These are phyloP conservation scores for Cotesia typhae DNA, from an alignment of 1,140 invertebrate genomes.

Conservation along the genomic window DNA sequence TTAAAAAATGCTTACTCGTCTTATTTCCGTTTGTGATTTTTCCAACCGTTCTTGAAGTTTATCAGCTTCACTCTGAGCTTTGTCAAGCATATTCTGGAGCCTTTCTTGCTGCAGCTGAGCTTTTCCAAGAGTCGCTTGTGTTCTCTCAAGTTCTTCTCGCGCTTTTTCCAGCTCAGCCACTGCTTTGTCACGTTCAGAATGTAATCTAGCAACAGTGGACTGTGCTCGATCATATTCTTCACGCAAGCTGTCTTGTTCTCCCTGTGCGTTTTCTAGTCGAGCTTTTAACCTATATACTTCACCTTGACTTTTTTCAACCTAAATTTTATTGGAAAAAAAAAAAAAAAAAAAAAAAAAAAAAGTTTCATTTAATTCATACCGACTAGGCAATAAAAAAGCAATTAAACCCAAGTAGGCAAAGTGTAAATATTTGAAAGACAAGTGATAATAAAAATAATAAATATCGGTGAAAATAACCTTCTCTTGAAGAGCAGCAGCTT, in stretches of 20 bases:
- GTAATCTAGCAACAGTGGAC: slow-evolving; percentile 78
- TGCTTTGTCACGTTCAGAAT: slow-evolving; percentile 88
- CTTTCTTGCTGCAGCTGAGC: slow-evolving; percentile 91
- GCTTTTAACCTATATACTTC: slow-evolving; percentile 94
- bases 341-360: too few relatives aligned
- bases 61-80: slow-evolving; percentile 90
- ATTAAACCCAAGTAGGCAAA: slow-evolving; percentile 9
- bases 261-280: slow-evolving; percentile 92
- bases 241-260: slow-evolving; percentile 89
- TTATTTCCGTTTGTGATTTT: slow-evolving; percentile 80
- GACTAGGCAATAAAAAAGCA: background rate
- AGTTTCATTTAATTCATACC: too few relatives aligned
- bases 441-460: background rate
- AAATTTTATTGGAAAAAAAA: background rate
- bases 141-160: slow-evolving; percentile 88
- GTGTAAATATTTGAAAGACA: background rate
- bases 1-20: slow-evolving; percentile 72
- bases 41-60: slow-evolving; percentile 87
- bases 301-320: slow-evolving; percentile 88
- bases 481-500: slow-evolving; percentile 86
- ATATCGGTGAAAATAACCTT: slow-evolving; percentile 66
- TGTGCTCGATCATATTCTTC: slow-evolving; percentile 88
- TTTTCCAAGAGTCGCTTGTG: slow-evolving; percentile 87
- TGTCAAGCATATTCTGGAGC: slow-evolving; percentile 84
- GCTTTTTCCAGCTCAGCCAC: slow-evolving; percentile 86